These are phyloP conservation scores for Ibycter americanus DNA, from an alignment of 2,797 vertebrate species.

Conservation along the genomic window DNA sequence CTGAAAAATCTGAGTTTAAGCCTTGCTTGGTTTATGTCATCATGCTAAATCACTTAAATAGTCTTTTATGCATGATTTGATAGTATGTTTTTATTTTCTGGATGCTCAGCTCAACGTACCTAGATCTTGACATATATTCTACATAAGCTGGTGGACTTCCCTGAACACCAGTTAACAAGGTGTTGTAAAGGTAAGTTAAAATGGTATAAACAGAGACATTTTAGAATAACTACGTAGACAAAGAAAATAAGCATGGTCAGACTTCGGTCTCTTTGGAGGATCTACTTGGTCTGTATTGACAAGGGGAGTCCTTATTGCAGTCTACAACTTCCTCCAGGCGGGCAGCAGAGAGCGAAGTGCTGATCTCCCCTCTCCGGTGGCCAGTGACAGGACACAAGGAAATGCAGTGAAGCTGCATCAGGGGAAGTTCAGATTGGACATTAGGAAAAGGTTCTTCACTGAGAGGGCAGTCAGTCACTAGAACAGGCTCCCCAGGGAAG, in stretches of 20 bases:
- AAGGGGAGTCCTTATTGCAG: rapidly evolving
- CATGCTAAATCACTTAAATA: neutral
- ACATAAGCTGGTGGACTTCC: neutral
- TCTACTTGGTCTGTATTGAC: neutral
- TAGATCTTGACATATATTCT: neutral
- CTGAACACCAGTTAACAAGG: neutral
- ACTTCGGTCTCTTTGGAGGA: neutral
- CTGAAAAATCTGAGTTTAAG: neutral
- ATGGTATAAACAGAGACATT: neutral
- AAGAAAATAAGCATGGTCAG: neutral
- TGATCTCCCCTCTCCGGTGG: neutral
- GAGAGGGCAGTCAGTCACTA: too few relatives aligned
- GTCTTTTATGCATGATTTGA: neutral
- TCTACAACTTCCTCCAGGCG: neutral
- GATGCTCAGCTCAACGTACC: neutral
- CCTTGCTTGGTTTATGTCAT: neutral
- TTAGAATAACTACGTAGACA: neutral
- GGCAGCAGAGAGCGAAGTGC: rapidly evolving
- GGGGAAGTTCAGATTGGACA: neutral
- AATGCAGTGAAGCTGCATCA: neutral
- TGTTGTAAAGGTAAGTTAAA: neutral
- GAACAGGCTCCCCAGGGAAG: too few relatives aligned
- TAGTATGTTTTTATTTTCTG: neutral
- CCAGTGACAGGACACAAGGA: neutral
- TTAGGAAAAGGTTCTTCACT: neutral